Conservation (phyloP, 2,888 invertebrate genomes). For the Zhuqinia jingwanae region DNA sequence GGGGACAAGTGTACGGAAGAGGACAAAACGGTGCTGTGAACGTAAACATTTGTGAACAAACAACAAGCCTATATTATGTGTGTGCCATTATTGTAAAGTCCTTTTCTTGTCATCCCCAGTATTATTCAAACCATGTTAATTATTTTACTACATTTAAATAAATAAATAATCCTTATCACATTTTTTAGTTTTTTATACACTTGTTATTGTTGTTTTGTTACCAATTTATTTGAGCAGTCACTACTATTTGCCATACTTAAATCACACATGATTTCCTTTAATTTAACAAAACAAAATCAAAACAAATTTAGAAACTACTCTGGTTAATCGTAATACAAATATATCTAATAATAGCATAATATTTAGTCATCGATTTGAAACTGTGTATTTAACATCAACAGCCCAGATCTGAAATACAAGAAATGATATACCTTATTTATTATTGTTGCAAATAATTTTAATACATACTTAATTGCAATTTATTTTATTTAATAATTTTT, state of each 20-base stretch:
- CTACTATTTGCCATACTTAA: no score
- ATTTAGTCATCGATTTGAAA: no score
- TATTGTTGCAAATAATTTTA: background rate
- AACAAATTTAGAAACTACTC: background rate
- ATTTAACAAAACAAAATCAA: background rate
- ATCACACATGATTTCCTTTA: background rate
- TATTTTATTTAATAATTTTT: background rate
- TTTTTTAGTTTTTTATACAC: background rate
- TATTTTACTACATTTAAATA: background rate
- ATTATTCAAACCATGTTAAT: background rate
- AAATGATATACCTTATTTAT: background rate
- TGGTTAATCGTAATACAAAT: no score
- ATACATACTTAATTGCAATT: background rate
- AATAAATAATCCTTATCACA: background rate
- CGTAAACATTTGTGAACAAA: no score
- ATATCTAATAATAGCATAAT: background rate
- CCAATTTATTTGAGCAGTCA: no score
- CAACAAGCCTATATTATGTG: no score
- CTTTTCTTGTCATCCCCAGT: constrained; percentile 18
- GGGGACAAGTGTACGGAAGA: background rate
- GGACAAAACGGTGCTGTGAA: background rate
- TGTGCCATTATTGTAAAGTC: background rate
- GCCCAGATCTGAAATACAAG: constrained; percentile 24
- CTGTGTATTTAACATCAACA: background rate
- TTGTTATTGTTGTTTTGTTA: no score